Base-by-base conservation (phyloP, 2,888 invertebrate genomes). In the Nebria brevicollis region DNA sequence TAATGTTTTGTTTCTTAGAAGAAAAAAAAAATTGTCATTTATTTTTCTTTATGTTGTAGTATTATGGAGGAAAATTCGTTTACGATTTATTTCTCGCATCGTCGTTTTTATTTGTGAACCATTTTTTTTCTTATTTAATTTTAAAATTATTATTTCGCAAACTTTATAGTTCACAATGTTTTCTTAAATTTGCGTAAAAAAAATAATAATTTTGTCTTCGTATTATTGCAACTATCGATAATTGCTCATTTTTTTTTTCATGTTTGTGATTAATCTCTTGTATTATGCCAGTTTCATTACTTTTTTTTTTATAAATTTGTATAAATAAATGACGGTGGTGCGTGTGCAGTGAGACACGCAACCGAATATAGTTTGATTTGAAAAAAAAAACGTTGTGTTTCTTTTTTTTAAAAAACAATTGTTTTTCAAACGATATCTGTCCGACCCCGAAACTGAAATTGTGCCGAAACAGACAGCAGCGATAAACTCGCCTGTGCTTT, bases 401-500 rank as follows among this genome's bases (percentile, higher is more conserved):
- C 54, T 54, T 54, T 54, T 54, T 13, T 54, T 54, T 54, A 54
- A 54, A 54, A 54, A 34, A 54, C 13, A 54, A 11, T 54, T 54
- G n/a, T n/a, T 54, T 54, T 54, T 54, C 4, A 54, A 11, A 54
- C 54, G 54, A 54, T 54, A 54, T 54, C 54, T 54, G 54, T 54
- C 54, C 13, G 54, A 54, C 54, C 13, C 8, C 34, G 70, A 70
- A 25, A 70, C 70, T 70, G 34, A 70, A 70, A 70, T 25, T 70
- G 70, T 70, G 70, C 15, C 70, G 70, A 70, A 54, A 70, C 78
- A 73, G 74, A 42, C 72, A n/a, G 66, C 65, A 78, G 73, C 78
- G 66, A 66, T 75, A 75, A 75, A 75, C 72, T 70, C 75, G 68
- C 74, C 78, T 78, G 79, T 79, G 75, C 75, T 79, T 79, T 26